These are phyloP conservation scores for Bufotes viridis DNA, from an alignment of 2,797 vertebrate species.

Conservation along the genomic window DNA sequence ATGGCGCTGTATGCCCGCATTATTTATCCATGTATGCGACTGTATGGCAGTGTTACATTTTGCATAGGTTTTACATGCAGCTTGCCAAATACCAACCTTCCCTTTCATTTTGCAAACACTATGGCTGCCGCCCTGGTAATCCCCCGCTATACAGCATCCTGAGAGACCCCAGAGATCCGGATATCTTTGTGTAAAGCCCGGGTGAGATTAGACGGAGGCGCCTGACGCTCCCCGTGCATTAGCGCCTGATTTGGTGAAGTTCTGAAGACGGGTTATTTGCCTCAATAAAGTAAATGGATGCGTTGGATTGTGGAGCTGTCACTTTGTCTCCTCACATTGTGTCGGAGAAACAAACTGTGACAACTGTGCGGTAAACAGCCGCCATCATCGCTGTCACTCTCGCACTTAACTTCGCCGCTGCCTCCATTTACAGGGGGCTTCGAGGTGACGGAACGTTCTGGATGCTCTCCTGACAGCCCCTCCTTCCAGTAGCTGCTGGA, in stretches of 20 bases:
- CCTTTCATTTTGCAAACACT: too few relatives aligned
- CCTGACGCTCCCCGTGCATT: conserved; percentile 29
- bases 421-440: background rate
- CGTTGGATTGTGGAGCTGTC: conserved; percentile 41
- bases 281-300: conserved; percentile 54
- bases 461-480: background rate
- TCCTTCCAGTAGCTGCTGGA: background rate
- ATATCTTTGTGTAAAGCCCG: background rate
- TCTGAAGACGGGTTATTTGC: conserved; percentile 35
- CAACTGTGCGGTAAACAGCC: conserved; percentile 37
- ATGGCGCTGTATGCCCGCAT: too few relatives aligned
- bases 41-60: too few relatives aligned
- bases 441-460: background rate
- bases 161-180: background rate
- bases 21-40: too few relatives aligned
- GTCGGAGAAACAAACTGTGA: conserved; percentile 24
- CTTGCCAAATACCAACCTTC: too few relatives aligned
- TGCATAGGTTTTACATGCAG: too few relatives aligned
- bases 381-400: background rate
- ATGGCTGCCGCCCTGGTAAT: too few relatives aligned
- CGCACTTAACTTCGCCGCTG: conserved; percentile 16
- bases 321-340: conserved; percentile 16
- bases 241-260: conserved; percentile 33
- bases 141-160: background rate
- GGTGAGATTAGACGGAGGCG: background rate